Evolutionary conservation across 2,113 vertebrate species (phyloP).

Genomic region (Rhabdomys dilectus): DNA sequence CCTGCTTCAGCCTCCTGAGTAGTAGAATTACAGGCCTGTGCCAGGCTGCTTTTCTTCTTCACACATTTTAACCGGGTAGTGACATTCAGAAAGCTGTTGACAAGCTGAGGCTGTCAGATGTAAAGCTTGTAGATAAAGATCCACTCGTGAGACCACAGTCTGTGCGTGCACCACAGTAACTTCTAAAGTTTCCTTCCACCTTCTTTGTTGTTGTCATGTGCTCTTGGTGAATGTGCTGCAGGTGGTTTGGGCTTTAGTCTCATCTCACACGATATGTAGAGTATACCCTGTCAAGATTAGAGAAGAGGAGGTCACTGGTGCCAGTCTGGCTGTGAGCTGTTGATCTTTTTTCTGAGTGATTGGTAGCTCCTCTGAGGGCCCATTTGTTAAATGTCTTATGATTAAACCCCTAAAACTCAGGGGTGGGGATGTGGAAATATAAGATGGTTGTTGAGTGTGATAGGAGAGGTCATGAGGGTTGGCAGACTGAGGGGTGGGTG

Average conservation of each 20-base stretch:
- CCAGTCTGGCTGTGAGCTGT: background rate
- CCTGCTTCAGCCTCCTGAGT: background rate
- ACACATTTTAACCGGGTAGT: background rate
- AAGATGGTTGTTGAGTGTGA: background rate
- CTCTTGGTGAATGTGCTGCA: background rate
- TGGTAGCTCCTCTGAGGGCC: background rate
- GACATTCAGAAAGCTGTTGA: background rate
- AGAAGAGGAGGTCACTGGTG: accelerated
- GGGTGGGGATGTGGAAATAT: background rate
- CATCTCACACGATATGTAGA: background rate
- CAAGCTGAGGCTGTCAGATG: background rate
- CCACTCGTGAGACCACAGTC: background rate
- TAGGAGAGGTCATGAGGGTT: background rate
- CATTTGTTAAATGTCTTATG: background rate
- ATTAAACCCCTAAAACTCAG: background rate
- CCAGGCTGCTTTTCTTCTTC: background rate
- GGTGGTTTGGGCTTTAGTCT: background rate
- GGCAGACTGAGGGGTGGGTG: background rate
- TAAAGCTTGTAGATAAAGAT: background rate
- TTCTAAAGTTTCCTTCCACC: background rate
- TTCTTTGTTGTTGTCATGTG: background rate
- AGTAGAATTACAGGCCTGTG: background rate
- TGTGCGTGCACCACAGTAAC: background rate
- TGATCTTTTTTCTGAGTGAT: background rate
- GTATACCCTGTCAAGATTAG: background rate